Percentiles rank a stretch among this genome's conserved stretches.
phyloP scores from a whole-genome alignment of 2,888 invertebrate genomes.

The Augiades crinisus region DNA sequence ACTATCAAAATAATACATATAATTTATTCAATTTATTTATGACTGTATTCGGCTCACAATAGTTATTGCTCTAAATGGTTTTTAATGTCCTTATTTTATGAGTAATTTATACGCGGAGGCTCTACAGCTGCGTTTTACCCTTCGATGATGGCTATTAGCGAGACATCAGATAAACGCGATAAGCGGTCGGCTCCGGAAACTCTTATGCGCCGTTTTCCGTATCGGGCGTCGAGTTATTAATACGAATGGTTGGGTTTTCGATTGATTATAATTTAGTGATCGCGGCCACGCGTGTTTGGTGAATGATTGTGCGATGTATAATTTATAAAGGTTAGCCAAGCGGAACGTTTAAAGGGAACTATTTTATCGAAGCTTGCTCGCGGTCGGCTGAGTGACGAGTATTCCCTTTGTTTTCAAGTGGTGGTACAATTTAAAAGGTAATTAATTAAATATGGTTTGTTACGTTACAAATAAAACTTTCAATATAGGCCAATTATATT shows the following conservation, averaged over 20 bases:
- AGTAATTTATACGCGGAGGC: conserved; percentile 65
- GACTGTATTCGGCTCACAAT: conserved; percentile 60
- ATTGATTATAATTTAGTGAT: conserved; percentile 36
- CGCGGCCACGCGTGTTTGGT: conserved; percentile 28
- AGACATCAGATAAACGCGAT: conserved; percentile 67
- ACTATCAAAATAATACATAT: conserved; percentile 71
- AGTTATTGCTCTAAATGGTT: conserved; percentile 78
- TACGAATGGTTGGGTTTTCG: conserved; percentile 37
- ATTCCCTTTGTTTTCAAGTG: background rate
- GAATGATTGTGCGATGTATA: conserved; percentile 31
- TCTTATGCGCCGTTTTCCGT: conserved; percentile 40
- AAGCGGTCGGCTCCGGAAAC: conserved; percentile 52
- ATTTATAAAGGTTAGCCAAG: conserved; percentile 28
- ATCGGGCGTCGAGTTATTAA: conserved; percentile 43
- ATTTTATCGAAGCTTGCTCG: conserved; percentile 8
- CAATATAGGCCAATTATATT: too few relatives aligned
- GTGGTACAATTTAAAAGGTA: conserved; percentile 1
- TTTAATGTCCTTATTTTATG: conserved; percentile 77
- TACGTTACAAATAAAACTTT: too few relatives aligned
- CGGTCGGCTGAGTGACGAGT: conserved; percentile 2
- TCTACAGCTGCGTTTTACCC: conserved; percentile 73
- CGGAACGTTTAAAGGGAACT: conserved; percentile 21
- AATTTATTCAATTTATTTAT: conserved; percentile 74
- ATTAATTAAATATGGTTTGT: conserved; percentile 2
- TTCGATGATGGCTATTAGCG: conserved; percentile 68